These are phyloP conservation scores for Ramphastos sulfuratus DNA, from an alignment of 2,113 vertebrate genomes.

Conservation along the genomic window DNA sequence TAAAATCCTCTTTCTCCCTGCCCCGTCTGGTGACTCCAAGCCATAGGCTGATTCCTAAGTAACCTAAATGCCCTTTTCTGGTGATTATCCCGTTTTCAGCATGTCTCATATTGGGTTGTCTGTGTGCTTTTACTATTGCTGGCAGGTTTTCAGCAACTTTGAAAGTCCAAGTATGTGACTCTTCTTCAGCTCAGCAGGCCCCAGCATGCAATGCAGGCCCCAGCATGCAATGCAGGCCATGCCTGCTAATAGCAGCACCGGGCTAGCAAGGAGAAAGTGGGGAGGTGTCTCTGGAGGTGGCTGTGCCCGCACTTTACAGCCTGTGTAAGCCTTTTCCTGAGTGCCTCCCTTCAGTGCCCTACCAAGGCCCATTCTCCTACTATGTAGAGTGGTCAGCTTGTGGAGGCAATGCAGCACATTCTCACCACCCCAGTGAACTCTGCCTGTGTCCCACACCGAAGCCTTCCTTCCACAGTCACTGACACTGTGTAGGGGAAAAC, in stretches of 20 bases:
- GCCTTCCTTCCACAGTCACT: background rate
- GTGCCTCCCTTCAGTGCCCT: background rate
- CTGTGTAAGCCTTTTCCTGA: background rate
- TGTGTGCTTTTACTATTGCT: background rate
- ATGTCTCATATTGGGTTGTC: background rate
- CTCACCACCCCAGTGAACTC: background rate
- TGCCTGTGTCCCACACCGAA: background rate
- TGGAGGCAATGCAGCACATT: background rate
- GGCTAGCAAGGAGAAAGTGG: background rate
- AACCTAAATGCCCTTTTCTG: constrained; percentile 7
- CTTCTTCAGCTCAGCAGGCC: background rate
- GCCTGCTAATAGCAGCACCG: background rate
- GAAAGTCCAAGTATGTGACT: background rate
- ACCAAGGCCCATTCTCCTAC: background rate
- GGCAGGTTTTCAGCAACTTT: background rate
- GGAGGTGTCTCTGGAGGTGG: background rate
- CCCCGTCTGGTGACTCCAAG: background rate
- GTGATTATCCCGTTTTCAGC: background rate
- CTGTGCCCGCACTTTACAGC: background rate
- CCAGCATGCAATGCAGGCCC: background rate
- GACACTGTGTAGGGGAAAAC: background rate
- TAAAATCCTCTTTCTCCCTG: background rate
- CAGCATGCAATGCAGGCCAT: background rate
- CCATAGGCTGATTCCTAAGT: background rate
- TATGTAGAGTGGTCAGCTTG: rapidly evolving